Base-by-base conservation (phyloP, 2,113 vertebrate genomes). In the Apistogramma diplotaenia region DNA sequence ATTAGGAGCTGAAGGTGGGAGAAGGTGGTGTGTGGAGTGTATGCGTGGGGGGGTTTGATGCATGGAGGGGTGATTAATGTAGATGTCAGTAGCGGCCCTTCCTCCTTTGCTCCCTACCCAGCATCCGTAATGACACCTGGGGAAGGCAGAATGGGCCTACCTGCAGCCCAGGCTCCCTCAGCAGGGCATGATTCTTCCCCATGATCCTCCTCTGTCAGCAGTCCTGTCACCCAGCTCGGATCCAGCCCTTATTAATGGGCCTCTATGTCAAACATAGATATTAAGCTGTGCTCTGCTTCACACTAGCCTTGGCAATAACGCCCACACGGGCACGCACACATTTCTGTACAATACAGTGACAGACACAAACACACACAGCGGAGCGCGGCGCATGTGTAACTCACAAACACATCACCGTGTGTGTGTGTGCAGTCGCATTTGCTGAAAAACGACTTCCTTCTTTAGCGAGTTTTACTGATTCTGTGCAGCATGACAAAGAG, bases 201-300 rank as follows among this genome's bases (percentile, higher is more conserved):
- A 92, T 94, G 95, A 95, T 95, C 94, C 92, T 91, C 95, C 95
- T 90, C 93, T 96, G 96, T 96, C 96, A 96, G 95, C 96, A 95
- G 85, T 89, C 74, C 93, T 96, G 94, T 96, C 96, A 97, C 92
- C 78, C 90, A 88, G 93, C 95, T 94, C 81, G 61, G 94, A 96
- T 95, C 95, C 95, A 90, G 87, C 86, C 84, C 93, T 96, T 97
- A 96, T 96, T 96, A 97, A 96, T 95, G 95, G 92, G 93, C 92
- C 87, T 92, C 84, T 93, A 94, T 96, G 94, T 97, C 94, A 96
- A 94, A 95, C 86, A 96, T 91, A 93, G 94, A 91, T 96, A 96
- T 97, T 97, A 96, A 96, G 95, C 95, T 96, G 96, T 93, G 92
- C 92, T 91, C 87, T 78, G 87, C 87, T 88, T 79, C 40, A n/a